Conservation (phyloP, 2,888 invertebrate species). For the Chrysodeixis includens region DNA sequence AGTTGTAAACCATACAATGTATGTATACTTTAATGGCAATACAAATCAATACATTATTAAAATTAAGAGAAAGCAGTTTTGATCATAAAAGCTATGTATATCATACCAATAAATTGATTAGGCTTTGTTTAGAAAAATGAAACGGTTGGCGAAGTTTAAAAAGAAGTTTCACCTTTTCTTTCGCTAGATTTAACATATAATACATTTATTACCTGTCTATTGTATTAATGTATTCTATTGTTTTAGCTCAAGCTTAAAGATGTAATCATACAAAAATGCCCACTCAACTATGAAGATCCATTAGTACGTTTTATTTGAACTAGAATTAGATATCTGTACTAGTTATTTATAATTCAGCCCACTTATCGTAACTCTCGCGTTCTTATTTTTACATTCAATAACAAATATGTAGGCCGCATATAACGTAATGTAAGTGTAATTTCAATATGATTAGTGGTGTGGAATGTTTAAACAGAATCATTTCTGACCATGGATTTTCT, state of each 20-base stretch:
- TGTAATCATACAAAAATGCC: background rate
- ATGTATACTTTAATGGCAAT: no score
- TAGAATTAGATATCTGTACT: no score
- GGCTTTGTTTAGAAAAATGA: background rate
- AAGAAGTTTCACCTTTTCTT: no score
- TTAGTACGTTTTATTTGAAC: slow-evolving; percentile 29
- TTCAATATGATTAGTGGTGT: background rate
- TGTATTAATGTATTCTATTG: background rate
- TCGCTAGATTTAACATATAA: background rate
- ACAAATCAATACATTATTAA: background rate
- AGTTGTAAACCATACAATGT: background rate
- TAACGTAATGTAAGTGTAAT: background rate
- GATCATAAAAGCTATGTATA: background rate
- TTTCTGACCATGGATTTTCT: no score
- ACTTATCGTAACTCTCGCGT: slow-evolving; percentile 9
- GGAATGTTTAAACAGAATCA: no score
- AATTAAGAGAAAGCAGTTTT: background rate
- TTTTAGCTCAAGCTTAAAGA: background rate
- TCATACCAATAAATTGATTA: background rate
- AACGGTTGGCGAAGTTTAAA: no score
- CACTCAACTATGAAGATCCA: slow-evolving; percentile 12
- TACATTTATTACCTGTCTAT: background rate
- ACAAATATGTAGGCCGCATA: slow-evolving; percentile 3
- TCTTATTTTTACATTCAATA: slow-evolving; percentile 1
- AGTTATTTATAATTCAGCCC: slow-evolving; percentile 23